Percentiles rank a stretch among this genome's conserved stretches.
Evolutionary conservation across 2,797 vertebrate genomes (phyloP).

Genomic region (Cyclura pinguis): DNA sequence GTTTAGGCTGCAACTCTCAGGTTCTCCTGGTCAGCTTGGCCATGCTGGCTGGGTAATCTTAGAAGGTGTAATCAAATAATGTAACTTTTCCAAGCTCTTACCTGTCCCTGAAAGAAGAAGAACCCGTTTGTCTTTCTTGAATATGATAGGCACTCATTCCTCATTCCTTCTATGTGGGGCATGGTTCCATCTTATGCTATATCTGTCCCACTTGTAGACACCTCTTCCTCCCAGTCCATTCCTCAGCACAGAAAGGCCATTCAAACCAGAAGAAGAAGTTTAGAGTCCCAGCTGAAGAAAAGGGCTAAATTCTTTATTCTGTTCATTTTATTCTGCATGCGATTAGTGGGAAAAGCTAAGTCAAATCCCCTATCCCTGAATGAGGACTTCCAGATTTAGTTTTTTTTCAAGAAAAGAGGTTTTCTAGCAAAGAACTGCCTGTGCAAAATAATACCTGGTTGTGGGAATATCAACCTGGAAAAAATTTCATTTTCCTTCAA

Average conservation of each 20-base stretch:
- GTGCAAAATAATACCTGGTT: not conserved
- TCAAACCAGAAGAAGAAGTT: not conserved
- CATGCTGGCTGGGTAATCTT: no score
- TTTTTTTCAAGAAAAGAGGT: not conserved
- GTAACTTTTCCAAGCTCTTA: no score
- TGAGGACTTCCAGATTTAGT: not conserved
- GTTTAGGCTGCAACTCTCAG: no score
- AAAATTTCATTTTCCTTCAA: not conserved
- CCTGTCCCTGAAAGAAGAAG: not conserved
- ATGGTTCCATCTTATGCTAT: not conserved
- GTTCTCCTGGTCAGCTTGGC: no score
- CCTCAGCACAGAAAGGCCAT: not conserved
- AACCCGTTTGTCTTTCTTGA: not conserved
- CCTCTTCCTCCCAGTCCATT: not conserved
- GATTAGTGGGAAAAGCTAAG: not conserved
- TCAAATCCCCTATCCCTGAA: not conserved
- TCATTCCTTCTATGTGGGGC: not conserved
- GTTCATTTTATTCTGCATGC: not conserved
- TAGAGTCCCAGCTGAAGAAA: not conserved
- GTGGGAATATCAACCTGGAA: slow-evolving; percentile 20
- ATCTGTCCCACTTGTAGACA: not conserved
- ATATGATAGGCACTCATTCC: not conserved
- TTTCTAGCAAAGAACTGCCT: not conserved
- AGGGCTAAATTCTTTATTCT: not conserved
- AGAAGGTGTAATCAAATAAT: no score